These are phyloP conservation scores for Oncopodura yosiiana DNA, from an alignment of 1,140 invertebrate species.

Conservation along the genomic window DNA sequence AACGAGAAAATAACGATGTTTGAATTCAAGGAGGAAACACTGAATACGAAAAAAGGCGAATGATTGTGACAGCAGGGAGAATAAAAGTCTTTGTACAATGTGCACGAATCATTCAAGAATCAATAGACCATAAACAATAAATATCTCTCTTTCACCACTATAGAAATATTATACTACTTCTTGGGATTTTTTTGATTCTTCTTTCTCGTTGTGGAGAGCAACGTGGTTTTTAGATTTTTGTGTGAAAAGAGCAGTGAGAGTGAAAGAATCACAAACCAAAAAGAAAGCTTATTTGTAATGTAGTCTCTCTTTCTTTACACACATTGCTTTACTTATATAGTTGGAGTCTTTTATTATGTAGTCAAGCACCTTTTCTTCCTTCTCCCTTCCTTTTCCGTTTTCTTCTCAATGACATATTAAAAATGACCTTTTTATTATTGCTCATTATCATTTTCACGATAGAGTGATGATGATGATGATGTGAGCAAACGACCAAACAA, in stretches of 20 bases:
- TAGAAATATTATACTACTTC: conserved; percentile 19
- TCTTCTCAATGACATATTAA: conserved; percentile 7
- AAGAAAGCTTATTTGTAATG: no score
- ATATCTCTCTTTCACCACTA: conserved; percentile 18
- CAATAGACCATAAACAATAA: conserved; percentile 36
- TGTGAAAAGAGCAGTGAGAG: no score
- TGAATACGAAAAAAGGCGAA: conserved; percentile 22
- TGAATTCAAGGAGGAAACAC: conserved; percentile 11
- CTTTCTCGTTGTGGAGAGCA: no score
- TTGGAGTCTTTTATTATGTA: no score
- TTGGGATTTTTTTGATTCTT: no score
- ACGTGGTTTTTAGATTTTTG: no score
- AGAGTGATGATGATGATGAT: not conserved
- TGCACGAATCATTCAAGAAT: conserved; percentile 27
- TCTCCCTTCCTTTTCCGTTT: not conserved
- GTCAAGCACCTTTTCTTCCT: no score
- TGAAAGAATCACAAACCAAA: not conserved
- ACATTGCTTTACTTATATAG: no score
- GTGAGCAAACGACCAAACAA: no score
- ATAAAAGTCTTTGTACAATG: no score
- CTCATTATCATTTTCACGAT: not conserved
- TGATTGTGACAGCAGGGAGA: no score
- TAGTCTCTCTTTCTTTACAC: no score
- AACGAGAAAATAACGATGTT: not conserved
- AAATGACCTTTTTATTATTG: conserved; percentile 15